Evolutionary conservation across 2,113 vertebrate genomes (phyloP).

Genomic region (Telmatochromis sp.): DNA sequence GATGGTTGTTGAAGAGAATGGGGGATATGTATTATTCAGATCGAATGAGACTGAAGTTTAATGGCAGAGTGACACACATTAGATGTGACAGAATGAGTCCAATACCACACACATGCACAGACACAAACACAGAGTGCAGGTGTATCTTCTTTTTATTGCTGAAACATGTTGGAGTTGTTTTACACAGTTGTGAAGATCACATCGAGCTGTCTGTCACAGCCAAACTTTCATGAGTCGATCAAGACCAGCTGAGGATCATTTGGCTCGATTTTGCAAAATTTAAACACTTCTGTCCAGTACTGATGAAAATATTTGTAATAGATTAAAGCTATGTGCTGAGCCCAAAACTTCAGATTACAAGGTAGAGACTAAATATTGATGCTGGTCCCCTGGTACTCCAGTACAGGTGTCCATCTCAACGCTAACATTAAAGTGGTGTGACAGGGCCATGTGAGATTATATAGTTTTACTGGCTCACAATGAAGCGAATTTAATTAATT

Average conservation of each 20-base stretch:
- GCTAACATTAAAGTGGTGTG: neutral
- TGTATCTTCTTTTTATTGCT: neutral
- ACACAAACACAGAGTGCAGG: neutral
- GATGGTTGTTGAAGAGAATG: neutral
- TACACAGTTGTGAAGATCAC: neutral
- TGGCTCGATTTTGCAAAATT: neutral
- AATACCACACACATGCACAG: neutral
- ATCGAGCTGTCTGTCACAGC: neutral
- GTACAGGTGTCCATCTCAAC: neutral
- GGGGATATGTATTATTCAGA: constrained; percentile 17
- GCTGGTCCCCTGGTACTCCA: neutral
- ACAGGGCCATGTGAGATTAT: neutral
- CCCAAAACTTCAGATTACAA: neutral
- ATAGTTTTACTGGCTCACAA: neutral
- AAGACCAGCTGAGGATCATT: neutral
- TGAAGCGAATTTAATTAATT: neutral
- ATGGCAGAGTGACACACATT: neutral
- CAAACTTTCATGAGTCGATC: neutral
- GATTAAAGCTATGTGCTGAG: neutral
- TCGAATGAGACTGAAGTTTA: neutral
- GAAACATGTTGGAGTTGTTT: neutral
- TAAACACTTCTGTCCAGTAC: neutral
- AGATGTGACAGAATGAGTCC: constrained; percentile 40
- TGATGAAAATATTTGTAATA: neutral
- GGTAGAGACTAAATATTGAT: neutral